Base-by-base conservation (phyloP, 2,888 invertebrate genomes). In the Orthonevra nobilis region DNA sequence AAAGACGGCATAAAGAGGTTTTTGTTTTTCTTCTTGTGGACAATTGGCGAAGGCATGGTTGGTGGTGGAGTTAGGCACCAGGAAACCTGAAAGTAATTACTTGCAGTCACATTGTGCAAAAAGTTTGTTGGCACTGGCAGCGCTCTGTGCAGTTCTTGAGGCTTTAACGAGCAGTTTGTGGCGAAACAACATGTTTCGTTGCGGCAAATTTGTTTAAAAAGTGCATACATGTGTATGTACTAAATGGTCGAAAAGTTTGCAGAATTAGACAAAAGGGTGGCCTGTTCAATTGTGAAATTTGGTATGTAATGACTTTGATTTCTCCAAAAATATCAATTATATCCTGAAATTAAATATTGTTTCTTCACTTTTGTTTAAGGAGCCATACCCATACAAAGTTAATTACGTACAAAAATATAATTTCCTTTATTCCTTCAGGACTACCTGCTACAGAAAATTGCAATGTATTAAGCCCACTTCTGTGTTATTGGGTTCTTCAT, bases 41-140 rank as follows among this genome's bases (percentile, higher is more conserved):
- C 7, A 12, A 46, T n/a, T n/a, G n/a, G n/a, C n/a, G n/a, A n/a
- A n/a, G n/a, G n/a, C n/a, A n/a, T n/a, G n/a, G n/a, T n/a, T n/a
- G n/a, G n/a, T n/a, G 44, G 1, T 15, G 15, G 20, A 6, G 52
- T 3, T 42, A 17, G 19, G 36, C 7, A 58, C 4, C 34, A 17
- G 19, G 42, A 66, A 72, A 77, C 54, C 66, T 72, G 14, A 56
- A 77, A 79, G 66, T 79, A 79, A 79, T 79, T 79, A 79, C 66
- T 60, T 66, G 66, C 77, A 79, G 60, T 72, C 77, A 58, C 69
- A 50, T 42, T 69, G 38, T 58, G 20, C 5, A 52, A 61, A 54
- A 23, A 38, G 48, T 58, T 40, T 36, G 30, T 52, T 54, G 46
- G 36, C 60, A 46, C 44, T 36, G 12, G 10, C 1, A 36, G 6